Evolutionary conservation across 2,797 vertebrate genomes (phyloP).

Genomic region (Epinephelus coioides): DNA sequence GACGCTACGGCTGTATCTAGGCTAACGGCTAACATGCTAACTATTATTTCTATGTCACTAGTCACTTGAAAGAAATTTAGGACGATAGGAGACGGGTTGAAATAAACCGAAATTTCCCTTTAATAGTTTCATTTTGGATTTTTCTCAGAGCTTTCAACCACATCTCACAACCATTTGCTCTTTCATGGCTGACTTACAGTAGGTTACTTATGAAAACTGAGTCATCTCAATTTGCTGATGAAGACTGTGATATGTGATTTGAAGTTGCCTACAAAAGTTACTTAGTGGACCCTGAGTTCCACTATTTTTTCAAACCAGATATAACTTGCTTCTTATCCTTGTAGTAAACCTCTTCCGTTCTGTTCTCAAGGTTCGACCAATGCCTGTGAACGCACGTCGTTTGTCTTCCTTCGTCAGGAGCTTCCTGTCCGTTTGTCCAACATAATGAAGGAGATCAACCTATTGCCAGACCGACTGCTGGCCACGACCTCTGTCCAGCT

Average conservation of each 20-base stretch:
- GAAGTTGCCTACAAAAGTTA: background rate
- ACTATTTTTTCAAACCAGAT: background rate
- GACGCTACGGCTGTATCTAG: too few relatives aligned
- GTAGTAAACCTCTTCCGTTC: background rate
- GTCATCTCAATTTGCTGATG: background rate
- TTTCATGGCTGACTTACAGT: too few relatives aligned
- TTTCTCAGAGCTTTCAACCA: too few relatives aligned
- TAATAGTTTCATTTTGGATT: too few relatives aligned
- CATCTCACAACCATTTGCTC: too few relatives aligned
- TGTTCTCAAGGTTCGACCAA: conserved; percentile 70
- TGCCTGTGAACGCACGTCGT: conserved; percentile 79
- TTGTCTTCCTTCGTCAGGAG: conserved; percentile 93
- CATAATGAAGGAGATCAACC: conserved; percentile 94
- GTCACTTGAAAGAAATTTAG: too few relatives aligned
- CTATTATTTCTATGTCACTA: too few relatives aligned
- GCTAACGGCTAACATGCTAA: too few relatives aligned
- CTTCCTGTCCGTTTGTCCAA: conserved; percentile 92
- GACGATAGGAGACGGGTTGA: too few relatives aligned
- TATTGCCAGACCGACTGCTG: conserved; percentile 91
- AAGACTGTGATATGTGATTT: background rate
- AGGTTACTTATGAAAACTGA: background rate
- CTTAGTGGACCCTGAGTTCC: background rate
- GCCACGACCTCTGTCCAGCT: conserved; percentile 91
- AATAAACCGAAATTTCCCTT: too few relatives aligned
- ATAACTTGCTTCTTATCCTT: background rate